These are phyloP conservation scores for Rallus limicola DNA, from an alignment of 2,113 vertebrate genomes.

Conservation along the genomic window DNA sequence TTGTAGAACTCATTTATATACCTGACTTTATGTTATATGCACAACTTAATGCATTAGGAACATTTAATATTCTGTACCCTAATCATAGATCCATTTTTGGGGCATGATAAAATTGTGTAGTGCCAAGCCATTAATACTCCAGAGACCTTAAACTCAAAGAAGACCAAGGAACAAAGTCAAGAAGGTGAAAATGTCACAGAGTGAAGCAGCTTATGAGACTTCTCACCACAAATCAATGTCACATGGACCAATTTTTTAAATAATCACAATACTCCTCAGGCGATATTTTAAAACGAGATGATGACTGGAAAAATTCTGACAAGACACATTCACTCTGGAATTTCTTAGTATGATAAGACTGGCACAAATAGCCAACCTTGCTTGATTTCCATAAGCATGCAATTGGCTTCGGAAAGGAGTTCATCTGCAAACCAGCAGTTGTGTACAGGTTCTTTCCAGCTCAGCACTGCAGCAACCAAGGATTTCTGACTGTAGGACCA, in stretches of 20 bases:
- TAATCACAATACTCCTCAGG: neutral
- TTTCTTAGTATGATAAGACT: neutral
- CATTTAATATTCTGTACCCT: neutral
- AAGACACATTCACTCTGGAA: neutral
- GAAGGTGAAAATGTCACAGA: neutral
- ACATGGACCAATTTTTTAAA: neutral
- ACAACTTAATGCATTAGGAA: neutral
- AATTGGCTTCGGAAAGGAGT: neutral
- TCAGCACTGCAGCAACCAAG: neutral
- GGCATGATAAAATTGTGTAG: neutral
- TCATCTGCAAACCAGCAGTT: neutral
- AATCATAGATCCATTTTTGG: neutral
- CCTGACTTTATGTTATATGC: neutral
- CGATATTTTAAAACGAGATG: neutral
- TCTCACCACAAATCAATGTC: neutral
- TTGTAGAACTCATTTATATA: neutral
- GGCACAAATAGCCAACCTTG: neutral
- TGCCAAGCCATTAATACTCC: neutral
- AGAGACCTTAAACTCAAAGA: neutral
- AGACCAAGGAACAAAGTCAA: neutral
- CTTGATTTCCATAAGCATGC: accelerated
- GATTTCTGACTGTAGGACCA: neutral
- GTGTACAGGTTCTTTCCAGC: neutral
- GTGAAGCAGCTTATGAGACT: neutral
- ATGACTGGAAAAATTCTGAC: neutral